Base-by-base conservation (phyloP, 2,113 vertebrate genomes). In the Alethe castanea region DNA sequence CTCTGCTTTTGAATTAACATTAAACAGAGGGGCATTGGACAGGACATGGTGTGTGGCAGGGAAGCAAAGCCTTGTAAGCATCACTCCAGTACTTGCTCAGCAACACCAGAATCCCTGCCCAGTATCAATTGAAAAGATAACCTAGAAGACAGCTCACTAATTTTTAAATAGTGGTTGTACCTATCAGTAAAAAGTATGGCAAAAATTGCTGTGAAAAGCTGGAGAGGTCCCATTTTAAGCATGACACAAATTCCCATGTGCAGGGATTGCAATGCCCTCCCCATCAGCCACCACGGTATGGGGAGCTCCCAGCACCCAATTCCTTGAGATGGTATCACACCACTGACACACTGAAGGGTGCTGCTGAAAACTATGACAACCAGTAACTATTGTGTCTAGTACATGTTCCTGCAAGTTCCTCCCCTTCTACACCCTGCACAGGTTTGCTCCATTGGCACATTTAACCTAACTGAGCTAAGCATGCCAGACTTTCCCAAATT, bases 221-320 rank as follows among this genome's bases (percentile, higher is more conserved):
- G 45, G 24, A 54, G 80, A 82, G 7, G 35, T 47, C 45, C n/a
- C 56, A 56, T 92, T 96, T 95, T 78, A 96, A 92, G 78, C 81
- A 91, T 26, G 80, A 72, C 85, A 72, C 20, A 80, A 22, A 47
- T 78, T 86, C 95, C 69, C 17, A 31, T 11, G n/a, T 31, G 35
- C 36, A 84, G 22, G 28, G 50, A 64, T 15, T 40, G 20, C 53
- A 84, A n/a, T 5, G 44, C 20, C 6, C 8, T 65, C 81, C 90
- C 94, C 73, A 81, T 76, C 94, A 95, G 74, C 48, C 61, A 95
- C 76, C 35, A 65, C 1, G 2, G 59, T 4, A 67, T 59, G 85
- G 77, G 57, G 54, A 91, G 71, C 50, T 88, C 33, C 69, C 69
- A 52, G 57, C 69, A 81, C 67, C 33, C 59, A 91, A 93, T 35